Base-by-base conservation (phyloP, 2,797 vertebrate genomes). In the Sebastes taczanowskii region DNA sequence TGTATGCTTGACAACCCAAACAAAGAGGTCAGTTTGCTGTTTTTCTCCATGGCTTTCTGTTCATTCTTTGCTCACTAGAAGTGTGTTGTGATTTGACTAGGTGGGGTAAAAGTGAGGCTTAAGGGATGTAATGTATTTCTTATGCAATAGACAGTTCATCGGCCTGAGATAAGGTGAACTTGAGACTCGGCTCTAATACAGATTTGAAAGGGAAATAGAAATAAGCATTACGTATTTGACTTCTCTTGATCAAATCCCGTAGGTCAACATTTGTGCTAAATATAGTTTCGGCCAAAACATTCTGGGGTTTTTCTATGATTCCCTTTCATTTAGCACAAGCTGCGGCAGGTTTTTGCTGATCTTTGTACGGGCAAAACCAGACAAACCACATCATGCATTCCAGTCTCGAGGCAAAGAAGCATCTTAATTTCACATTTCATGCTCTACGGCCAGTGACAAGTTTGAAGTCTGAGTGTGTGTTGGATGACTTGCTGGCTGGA, bases 1-100 rank as follows among this genome's bases (percentile, higher is more conserved):
- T 97, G 95, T 4, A 94, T 99, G 93, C 94, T 99, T 20, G 98
- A 99, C 87, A 98, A 97, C 88, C 97, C 98, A 75, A 97, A 97
- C 91, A 98, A 96, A 81, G 97, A 98, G 91, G 98, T 99, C 30
- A 9, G 92, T 90, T 79, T 75, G 53, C 29, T 61, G 49, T 38
- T 71, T 42, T 55, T 34, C 34, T 42, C 3, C 9, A 0, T 22
- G 20, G 34, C 10, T 71, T 73, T 77, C 65, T 49, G 69, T 77
- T 68, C 18, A 11, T 38, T 58, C 30, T 38, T 81, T 60, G 9
- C 13, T 67, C 25, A 23, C 38, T 42, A 35, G 0, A 62, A 8
- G 11, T 77, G 38, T 86, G 64, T 80, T 89, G 25, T 66, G n/a
- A 53, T 81, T 74, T 34, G 46, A 52, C 42, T 30, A 32, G 38